Evolutionary conservation across 2,888 invertebrate species (phyloP).

Genomic region (Rhagonycha lutea): DNA sequence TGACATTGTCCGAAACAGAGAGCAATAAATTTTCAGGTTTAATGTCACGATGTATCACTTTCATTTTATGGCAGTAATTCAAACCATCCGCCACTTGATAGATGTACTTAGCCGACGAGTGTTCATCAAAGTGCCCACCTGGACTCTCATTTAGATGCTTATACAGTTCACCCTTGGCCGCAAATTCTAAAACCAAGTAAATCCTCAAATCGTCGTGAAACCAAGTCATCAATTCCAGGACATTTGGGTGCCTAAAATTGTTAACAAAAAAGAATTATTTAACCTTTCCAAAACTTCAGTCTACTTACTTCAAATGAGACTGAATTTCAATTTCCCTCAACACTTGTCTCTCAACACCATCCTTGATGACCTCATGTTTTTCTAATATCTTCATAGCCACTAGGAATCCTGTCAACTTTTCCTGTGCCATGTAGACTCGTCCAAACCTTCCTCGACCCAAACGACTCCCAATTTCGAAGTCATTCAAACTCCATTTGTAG

Average conservation of each 20-base stretch:
- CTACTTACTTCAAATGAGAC: slow-evolving; percentile 66
- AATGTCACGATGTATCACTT: slow-evolving; percentile 81
- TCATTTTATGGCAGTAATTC: slow-evolving; percentile 66
- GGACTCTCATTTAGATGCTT: slow-evolving; percentile 69
- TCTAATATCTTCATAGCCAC: slow-evolving; percentile 81
- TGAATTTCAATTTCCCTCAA: slow-evolving; percentile 93
- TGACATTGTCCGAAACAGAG: slow-evolving; percentile 75
- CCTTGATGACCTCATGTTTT: slow-evolving; percentile 79
- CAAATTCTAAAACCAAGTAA: slow-evolving; percentile 84
- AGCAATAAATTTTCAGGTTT: slow-evolving; percentile 91
- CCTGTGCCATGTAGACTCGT: slow-evolving; percentile 85
- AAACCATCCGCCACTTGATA: slow-evolving; percentile 89
- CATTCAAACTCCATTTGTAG: slow-evolving; percentile 73
- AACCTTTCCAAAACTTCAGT: slow-evolving; percentile 12
- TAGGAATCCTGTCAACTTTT: slow-evolving; percentile 76
- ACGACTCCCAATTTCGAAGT: slow-evolving; percentile 85
- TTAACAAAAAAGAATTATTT: slow-evolving; percentile 19
- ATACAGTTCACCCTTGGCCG: slow-evolving; percentile 66
- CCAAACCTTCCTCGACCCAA: slow-evolving; percentile 95
- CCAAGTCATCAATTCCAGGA: slow-evolving; percentile 80
- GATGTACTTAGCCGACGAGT: slow-evolving; percentile 77
- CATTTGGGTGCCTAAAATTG: slow-evolving; percentile 77
- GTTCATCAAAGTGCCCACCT: slow-evolving; percentile 67
- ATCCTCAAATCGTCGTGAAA: slow-evolving; percentile 61
- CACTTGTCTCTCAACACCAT: slow-evolving; percentile 80